Conservation (phyloP, 2,797 vertebrate genomes). For the Enteromius fasciolatus region DNA sequence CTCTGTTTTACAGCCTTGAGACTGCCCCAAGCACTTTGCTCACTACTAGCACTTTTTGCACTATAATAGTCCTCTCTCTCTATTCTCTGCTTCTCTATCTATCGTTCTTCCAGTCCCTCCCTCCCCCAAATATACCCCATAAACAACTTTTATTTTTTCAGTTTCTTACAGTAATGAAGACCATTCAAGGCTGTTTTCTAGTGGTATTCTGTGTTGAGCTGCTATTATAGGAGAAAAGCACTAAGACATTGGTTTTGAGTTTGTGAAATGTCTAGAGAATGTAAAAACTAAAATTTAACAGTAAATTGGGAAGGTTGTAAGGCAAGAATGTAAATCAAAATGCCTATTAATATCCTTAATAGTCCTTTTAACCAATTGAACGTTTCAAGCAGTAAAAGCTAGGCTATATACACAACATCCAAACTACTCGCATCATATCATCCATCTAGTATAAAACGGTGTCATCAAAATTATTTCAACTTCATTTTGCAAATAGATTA, state of each 20-base stretch:
- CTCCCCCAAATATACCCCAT: background rate
- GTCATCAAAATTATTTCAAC: background rate
- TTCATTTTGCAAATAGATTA: background rate
- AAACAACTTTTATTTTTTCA: background rate
- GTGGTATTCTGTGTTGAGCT: background rate
- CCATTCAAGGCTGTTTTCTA: background rate
- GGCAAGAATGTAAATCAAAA: conserved; percentile 3
- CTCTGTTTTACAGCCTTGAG: conserved; percentile 21
- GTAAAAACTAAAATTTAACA: background rate
- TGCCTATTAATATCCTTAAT: too few relatives aligned
- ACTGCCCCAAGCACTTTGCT: conserved; percentile 8
- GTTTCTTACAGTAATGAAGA: background rate
- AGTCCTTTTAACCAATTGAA: background rate
- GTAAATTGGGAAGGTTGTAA: background rate
- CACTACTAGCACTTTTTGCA: conserved; percentile 1
- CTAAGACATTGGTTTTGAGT: background rate
- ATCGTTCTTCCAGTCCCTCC: background rate
- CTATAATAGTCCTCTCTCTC: background rate
- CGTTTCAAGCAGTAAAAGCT: background rate
- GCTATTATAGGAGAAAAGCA: background rate
- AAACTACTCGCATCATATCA: background rate
- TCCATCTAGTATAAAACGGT: background rate
- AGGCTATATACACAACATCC: background rate
- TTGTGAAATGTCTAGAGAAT: conserved; percentile 12
- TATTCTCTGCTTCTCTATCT: background rate